Conservation (phyloP, 2,888 invertebrate species). For the Cryptocephalus moraei region DNA sequence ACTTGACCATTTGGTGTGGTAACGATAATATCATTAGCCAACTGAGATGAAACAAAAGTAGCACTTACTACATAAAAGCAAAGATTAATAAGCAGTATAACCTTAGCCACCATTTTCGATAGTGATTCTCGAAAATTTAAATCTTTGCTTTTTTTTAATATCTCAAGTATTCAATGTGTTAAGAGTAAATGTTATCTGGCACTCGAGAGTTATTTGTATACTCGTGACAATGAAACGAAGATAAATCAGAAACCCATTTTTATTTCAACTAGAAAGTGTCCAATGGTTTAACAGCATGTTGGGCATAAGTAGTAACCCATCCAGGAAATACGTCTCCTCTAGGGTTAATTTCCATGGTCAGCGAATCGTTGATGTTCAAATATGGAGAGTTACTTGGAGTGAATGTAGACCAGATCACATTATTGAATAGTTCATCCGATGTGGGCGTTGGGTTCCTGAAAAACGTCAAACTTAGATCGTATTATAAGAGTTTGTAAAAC, state of each 20-base stretch:
- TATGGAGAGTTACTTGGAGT: constrained; percentile 8
- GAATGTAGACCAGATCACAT: constrained; percentile 12
- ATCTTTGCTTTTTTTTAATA: no score
- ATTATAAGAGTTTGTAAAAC: no score
- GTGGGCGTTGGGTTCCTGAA: constrained; percentile 28
- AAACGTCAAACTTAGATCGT: no score
- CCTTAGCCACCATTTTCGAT: no score
- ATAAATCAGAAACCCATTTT: no score
- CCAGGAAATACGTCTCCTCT: constrained; percentile 6
- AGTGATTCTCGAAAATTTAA: no score
- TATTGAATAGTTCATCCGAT: constrained; percentile 5
- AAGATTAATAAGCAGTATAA: no score
- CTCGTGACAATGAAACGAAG: no score
- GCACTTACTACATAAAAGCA: no score
- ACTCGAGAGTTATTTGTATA: no score
- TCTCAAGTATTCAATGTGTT: no score
- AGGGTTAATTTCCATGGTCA: constrained; percentile 8
- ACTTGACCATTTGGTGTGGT: constrained; percentile 4
- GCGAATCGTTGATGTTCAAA: constrained; percentile 12
- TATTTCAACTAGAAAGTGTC: constrained; percentile 5
- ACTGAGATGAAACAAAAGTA: constrained; percentile 1
- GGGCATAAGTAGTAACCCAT: constrained; percentile 12
- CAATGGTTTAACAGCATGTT: constrained; percentile 8
- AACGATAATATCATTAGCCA: constrained; percentile 4
- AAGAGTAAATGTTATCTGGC: no score